These are phyloP conservation scores for Netelia virgata DNA, from an alignment of 2,888 invertebrate species.

Conservation along the genomic window DNA sequence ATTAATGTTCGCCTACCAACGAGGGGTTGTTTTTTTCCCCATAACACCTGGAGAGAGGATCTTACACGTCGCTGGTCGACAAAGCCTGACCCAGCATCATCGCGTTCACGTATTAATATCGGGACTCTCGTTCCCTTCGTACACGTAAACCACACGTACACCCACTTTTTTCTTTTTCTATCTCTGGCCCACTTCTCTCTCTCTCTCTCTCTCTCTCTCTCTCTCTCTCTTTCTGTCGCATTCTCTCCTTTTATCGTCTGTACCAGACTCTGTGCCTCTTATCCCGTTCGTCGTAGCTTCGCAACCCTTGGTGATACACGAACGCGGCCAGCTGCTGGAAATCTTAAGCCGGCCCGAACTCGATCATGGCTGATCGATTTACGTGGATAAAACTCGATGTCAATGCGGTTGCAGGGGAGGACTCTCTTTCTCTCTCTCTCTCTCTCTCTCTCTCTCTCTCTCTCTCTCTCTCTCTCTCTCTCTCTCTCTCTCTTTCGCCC, in stretches of 20 bases:
- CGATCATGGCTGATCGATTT: constrained; percentile 66
- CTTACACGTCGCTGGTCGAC: constrained; percentile 83
- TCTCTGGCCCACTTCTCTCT: constrained; percentile 36
- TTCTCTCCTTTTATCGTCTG: constrained; percentile 65
- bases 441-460: constrained; percentile 15
- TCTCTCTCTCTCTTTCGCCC: constrained; percentile 10
- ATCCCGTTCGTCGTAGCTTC: constrained; percentile 9
- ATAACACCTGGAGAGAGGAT: constrained; percentile 71
- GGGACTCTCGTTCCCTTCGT: constrained; percentile 57
- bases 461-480: constrained; percentile 18
- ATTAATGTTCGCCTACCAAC: constrained; percentile 21
- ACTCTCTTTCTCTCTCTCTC: constrained; percentile 3
- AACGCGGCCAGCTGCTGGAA: constrained; percentile 48
- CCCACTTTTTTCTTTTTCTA: constrained; percentile 41
- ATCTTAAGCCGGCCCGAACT: constrained; percentile 63
- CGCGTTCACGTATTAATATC: constrained; percentile 81
- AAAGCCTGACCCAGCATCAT: constrained; percentile 78
- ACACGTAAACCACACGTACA: constrained; percentile 8
- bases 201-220: constrained; percentile 19
- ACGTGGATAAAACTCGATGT: constrained; percentile 64
- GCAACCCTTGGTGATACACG: background rate
- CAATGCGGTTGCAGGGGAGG: constrained; percentile 43
- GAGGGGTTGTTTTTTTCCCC: constrained; percentile 33
- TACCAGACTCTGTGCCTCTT: constrained; percentile 1
- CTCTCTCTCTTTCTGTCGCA: constrained; percentile 67